Evolutionary conservation across 2,113 vertebrate genomes (phyloP).

Genomic region (Tichodroma muraria): DNA sequence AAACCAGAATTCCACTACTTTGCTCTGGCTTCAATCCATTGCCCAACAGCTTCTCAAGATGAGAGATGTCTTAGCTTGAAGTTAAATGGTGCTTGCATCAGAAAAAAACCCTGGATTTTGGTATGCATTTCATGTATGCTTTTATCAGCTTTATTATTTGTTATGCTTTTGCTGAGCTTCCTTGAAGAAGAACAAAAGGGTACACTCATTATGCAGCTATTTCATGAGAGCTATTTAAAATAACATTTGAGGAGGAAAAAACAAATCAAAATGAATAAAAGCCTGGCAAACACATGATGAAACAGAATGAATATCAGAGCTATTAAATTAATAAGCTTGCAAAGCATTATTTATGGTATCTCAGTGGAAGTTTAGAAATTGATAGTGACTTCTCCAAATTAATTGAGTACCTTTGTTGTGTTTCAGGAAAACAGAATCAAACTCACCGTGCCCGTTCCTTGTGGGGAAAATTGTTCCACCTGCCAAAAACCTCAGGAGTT

Average conservation of each 20-base stretch:
- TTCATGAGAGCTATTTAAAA: slow-evolving; percentile 43
- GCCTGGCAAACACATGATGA: slow-evolving; percentile 42
- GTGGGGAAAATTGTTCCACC: not conserved
- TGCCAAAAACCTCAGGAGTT: not conserved
- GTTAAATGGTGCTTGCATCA: not conserved
- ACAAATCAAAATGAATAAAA: slow-evolving; percentile 56
- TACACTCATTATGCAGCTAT: slow-evolving; percentile 16
- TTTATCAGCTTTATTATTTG: slow-evolving; percentile 45
- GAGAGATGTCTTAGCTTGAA: not conserved
- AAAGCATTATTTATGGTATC: slow-evolving; percentile 32
- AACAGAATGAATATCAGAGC: slow-evolving; percentile 19
- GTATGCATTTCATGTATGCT: not conserved
- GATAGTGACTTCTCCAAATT: slow-evolving; percentile 33
- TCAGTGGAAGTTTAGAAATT: slow-evolving; percentile 31
- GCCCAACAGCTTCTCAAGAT: not conserved
- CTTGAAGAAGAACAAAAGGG: slow-evolving; percentile 16
- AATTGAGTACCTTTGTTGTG: slow-evolving; percentile 22
- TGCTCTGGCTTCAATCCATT: not conserved
- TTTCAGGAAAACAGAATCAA: not conserved
- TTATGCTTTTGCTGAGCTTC: slow-evolving; percentile 12
- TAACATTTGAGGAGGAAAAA: slow-evolving; percentile 48
- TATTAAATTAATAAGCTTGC: slow-evolving; percentile 54
- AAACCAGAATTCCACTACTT: not conserved
- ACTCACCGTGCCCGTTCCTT: not conserved
- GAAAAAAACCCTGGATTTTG: not conserved